phyloP scores from a whole-genome alignment of 2,888 invertebrate species.

The Thera obeliscata region DNA sequence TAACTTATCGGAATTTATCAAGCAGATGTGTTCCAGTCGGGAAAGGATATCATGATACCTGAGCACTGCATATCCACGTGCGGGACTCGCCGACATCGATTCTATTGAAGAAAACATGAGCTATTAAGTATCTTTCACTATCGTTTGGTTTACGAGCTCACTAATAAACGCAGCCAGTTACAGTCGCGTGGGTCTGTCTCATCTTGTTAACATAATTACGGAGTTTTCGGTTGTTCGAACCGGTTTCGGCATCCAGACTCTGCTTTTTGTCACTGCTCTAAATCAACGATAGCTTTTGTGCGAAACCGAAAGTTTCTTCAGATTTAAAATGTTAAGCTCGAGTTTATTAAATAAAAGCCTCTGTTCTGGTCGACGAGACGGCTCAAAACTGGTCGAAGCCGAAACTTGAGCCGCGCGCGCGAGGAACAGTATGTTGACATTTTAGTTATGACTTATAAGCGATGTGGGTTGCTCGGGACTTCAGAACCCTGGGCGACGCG shows the following conservation, averaged over 20 bases:
- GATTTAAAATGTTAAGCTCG: constrained; percentile 59
- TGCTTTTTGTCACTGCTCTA: constrained; percentile 65
- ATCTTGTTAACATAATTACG: constrained; percentile 76
- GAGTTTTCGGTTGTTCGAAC: constrained; percentile 67
- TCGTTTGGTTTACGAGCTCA: constrained; percentile 60
- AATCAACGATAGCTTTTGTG: constrained; percentile 67
- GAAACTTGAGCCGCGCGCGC: constrained; percentile 27
- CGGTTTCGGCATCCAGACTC: constrained; percentile 65
- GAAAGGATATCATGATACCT: constrained; percentile 34
- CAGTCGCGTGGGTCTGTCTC: constrained; percentile 61
- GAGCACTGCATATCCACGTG: constrained; percentile 45
- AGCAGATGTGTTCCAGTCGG: constrained; percentile 56
- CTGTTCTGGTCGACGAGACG: constrained; percentile 39
- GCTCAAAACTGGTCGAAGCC: constrained; percentile 39
- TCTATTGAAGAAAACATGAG: constrained; percentile 45
- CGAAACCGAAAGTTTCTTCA: constrained; percentile 84
- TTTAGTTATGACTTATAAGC: constrained; percentile 60
- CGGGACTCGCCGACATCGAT: constrained; percentile 40
- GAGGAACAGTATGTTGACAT: constrained; percentile 63
- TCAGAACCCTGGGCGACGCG: constrained; percentile 41
- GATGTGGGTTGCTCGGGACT: constrained; percentile 53
- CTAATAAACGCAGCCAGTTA: constrained; percentile 50
- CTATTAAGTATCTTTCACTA: constrained; percentile 64
- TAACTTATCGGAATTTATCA: constrained; percentile 62
- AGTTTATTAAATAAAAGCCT: constrained; percentile 56